Base-by-base conservation (phyloP, 2,797 vertebrate genomes). In the Phoxinus dragarum region DNA sequence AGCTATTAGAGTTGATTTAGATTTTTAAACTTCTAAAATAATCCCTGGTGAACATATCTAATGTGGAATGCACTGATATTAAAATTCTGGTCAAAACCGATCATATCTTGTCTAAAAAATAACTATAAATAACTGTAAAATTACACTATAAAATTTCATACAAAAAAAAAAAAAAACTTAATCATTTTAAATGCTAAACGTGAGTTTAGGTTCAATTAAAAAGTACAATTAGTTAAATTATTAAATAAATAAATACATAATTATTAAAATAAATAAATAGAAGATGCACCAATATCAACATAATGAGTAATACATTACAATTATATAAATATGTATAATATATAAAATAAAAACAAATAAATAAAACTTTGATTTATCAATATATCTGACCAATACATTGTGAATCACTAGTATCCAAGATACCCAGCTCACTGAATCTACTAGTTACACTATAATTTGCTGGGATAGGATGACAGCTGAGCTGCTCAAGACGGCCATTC, bases 381-480 rank as follows among this genome's bases (percentile, higher is more conserved):
- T 59, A 59, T 59, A n/a, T 59, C 12, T 66, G 14, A 66, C 61
- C 27, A 66, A 64, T 31, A 31, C 61, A 64, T 31, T 64, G 31
- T 34, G 36, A 68, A 36, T 40, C 36, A 34, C 36, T 68, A 40
- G 67, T 69, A 23, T 73, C 59, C 17, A 66, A 47, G 42, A 47
- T 67, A 34, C 34, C 27, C 27, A 34, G 27, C 3, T 2, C 23
- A 44, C 23, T 64, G 9, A 44, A 31, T 79, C 12, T 23, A 67
- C 61, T 21, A 68, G 36, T 54, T 56, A 17, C 49, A 31, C 56
- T 40, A 17, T 38, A 14, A 75, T 83, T 75, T 67, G 42, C 9
- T 40, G 14, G 21, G 44, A 66, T 23, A 75, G 16, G 38, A 27
- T 83, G 81, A 83, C 59, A 83, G 44, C 72, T 49, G 31, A 52